These are phyloP conservation scores for Morphnarchus princeps DNA, from an alignment of 2,113 vertebrate species.

Conservation along the genomic window DNA sequence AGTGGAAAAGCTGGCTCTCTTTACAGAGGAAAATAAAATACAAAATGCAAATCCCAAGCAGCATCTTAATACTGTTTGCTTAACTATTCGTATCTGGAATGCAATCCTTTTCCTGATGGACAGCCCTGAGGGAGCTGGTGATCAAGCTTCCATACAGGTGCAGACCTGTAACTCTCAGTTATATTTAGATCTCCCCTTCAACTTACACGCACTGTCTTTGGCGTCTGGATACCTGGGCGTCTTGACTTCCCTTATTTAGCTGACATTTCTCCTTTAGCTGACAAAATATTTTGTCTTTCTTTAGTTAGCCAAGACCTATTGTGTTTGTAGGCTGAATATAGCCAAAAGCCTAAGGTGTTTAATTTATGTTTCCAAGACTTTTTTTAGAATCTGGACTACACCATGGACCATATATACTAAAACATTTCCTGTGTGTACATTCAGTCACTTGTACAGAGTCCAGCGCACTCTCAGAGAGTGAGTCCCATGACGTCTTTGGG, in stretches of 20 bases:
- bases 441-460: neutral
- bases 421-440: neutral
- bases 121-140: neutral
- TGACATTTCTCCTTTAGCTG: neutral
- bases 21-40: neutral
- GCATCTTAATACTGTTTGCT: neutral
- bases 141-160: neutral
- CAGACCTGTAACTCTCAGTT: neutral
- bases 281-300: neutral
- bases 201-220: neutral
- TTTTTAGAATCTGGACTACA: neutral
- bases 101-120: neutral
- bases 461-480: rapidly evolving
- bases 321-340: neutral
- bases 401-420: too few species aligned
- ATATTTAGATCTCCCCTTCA: neutral
- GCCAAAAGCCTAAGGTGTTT: neutral
- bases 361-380: neutral
- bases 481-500: rapidly evolving
- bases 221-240: neutral
- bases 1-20: neutral
- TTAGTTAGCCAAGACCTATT: neutral
- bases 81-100: neutral
- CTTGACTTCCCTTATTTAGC: neutral
- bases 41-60: neutral